These are phyloP conservation scores for Muschampia plurimacula DNA, from an alignment of 2,888 invertebrate genomes.

Conservation along the genomic window DNA sequence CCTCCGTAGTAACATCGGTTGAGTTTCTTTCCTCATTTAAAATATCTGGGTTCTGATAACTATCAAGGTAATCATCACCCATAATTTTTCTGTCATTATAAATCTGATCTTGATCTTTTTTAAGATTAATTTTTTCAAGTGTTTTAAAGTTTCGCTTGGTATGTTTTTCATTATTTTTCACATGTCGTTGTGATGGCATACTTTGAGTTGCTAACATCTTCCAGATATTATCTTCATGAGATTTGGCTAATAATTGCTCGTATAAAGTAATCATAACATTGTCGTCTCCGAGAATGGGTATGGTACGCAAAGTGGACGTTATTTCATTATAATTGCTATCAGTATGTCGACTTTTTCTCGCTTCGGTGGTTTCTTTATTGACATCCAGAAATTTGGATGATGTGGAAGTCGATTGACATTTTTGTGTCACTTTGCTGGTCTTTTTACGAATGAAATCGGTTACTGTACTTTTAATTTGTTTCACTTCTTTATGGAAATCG, in stretches of 20 bases:
- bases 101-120: slow-evolving; percentile 47
- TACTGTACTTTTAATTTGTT: slow-evolving; percentile 49
- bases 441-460: slow-evolving; percentile 27
- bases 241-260: slow-evolving; percentile 61
- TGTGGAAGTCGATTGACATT: not conserved
- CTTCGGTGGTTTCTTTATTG: not conserved
- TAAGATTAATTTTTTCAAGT: slow-evolving; percentile 47
- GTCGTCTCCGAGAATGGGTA: slow-evolving; percentile 55
- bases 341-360: slow-evolving; percentile 29
- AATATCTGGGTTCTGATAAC: slow-evolving; percentile 17
- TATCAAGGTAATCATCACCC: slow-evolving; percentile 45
- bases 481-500: slow-evolving; percentile 52
- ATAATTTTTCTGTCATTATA: slow-evolving; percentile 51
- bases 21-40: slow-evolving; percentile 15
- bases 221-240: slow-evolving; percentile 56
- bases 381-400: not conserved
- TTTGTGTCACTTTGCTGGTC: slow-evolving; percentile 8
- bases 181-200: slow-evolving; percentile 34
- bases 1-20: slow-evolving; percentile 40
- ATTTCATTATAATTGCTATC: slow-evolving; percentile 21
- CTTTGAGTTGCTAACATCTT: slow-evolving; percentile 53
- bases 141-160: slow-evolving; percentile 53
- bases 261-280: slow-evolving; percentile 59
- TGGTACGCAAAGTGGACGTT: slow-evolving; percentile 35
- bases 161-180: slow-evolving; percentile 40